Conservation (phyloP, 2,113 vertebrate genomes). For the Corvus moneduloides region DNA sequence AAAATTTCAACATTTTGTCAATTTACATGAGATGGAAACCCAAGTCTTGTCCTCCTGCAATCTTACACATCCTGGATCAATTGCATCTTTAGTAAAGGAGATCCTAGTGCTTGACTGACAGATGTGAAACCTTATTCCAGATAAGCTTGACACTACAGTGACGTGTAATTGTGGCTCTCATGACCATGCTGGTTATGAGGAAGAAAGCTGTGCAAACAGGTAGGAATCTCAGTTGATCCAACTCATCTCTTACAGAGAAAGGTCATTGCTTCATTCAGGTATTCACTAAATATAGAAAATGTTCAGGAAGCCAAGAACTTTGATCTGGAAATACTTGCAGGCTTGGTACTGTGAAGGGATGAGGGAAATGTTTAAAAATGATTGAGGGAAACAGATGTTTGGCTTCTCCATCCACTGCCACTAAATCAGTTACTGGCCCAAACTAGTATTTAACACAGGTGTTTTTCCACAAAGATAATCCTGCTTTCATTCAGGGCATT, state of each 20-base stretch:
- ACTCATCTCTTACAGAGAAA: background rate
- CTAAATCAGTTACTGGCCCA: conserved; percentile 45
- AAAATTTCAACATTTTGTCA: background rate
- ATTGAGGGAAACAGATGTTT: conserved; percentile 64
- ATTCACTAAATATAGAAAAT: conserved; percentile 50
- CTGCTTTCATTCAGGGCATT: conserved; percentile 32
- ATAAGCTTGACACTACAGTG: background rate
- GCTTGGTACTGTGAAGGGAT: background rate
- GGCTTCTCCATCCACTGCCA: conserved; percentile 9
- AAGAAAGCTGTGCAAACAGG: background rate
- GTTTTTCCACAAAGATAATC: conserved; percentile 59
- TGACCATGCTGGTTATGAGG: background rate
- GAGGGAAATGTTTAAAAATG: conserved; percentile 30
- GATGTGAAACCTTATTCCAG: background rate
- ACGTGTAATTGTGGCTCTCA: rapidly evolving
- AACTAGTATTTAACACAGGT: conserved; percentile 50
- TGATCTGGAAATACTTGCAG: conserved; percentile 44
- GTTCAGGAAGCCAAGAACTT: conserved; percentile 13
- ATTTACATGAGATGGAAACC: background rate
- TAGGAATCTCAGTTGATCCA: background rate
- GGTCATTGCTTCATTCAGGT: conserved; percentile 12
- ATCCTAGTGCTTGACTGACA: background rate
- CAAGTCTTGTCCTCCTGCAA: background rate
- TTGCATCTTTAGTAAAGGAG: background rate
- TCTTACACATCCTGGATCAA: background rate